A percentile compares a stretch with the other conserved stretches of the same genome.
Conservation (phyloP, 2,797 vertebrate genomes). For the Philypnodon macrostomus region DNA sequence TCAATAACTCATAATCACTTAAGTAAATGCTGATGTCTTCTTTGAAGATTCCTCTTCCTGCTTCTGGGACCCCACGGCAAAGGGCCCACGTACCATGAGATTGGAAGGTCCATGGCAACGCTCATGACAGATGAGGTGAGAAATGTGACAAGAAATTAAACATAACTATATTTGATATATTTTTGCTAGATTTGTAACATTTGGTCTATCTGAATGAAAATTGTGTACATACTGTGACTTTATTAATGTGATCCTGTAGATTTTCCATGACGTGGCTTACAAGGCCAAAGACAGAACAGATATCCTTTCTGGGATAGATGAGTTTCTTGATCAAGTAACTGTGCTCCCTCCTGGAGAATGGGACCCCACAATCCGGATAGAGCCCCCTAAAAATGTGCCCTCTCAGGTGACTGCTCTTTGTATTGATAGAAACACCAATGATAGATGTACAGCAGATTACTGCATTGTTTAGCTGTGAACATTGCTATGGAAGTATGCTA, state of each 20-base stretch:
- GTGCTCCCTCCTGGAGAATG: conserved; percentile 94
- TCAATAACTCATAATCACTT: not conserved
- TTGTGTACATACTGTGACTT: too few species aligned
- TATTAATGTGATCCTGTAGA: conserved; percentile 70
- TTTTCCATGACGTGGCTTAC: conserved; percentile 96
- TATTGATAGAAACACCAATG: not conserved
- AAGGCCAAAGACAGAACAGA: conserved; percentile 95
- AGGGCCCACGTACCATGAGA: conserved; percentile 93
- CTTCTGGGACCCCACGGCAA: conserved; percentile 92
- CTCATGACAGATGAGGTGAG: conserved; percentile 96
- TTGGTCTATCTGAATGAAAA: not conserved
- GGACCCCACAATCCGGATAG: conserved; percentile 95
- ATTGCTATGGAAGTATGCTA: not conserved
- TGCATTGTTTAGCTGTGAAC: not conserved
- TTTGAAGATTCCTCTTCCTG: conserved; percentile 89
- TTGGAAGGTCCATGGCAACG: conserved; percentile 94
- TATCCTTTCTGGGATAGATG: conserved; percentile 93
- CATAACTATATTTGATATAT: not conserved
- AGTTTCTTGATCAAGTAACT: conserved; percentile 96
- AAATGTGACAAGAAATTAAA: conserved; percentile 9
- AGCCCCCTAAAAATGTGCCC: conserved; percentile 93
- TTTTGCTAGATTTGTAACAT: not conserved
- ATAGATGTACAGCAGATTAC: not conserved
- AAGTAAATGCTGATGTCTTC: not conserved
- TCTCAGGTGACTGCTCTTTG: conserved; percentile 82